Percentiles rank a stretch among this genome's conserved stretches.
These are phyloP conservation scores for Latrodectus hesperus DNA, from an alignment of 2,888 invertebrate genomes.

Conservation along the genomic window DNA sequence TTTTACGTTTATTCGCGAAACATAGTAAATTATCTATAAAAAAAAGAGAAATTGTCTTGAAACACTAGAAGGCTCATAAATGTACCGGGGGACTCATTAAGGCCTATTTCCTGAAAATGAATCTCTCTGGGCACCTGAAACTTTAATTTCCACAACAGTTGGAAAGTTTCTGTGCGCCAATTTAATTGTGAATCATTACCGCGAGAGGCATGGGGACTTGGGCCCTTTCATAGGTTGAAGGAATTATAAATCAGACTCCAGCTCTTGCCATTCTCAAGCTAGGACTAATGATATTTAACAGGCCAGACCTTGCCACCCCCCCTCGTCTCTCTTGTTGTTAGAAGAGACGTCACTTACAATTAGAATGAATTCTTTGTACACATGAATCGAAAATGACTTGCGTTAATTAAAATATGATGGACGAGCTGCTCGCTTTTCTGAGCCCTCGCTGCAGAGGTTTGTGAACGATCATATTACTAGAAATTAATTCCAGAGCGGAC, in stretches of 20 bases:
- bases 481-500: no score
- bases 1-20: no score
- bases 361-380: slow-evolving; percentile 50
- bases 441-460: not conserved
- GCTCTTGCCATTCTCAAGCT: slow-evolving; percentile 36
- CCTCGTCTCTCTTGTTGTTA: slow-evolving; percentile 7
- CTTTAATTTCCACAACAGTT: slow-evolving; percentile 50
- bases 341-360: slow-evolving; percentile 53
- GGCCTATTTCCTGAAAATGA: slow-evolving; percentile 47
- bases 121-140: slow-evolving; percentile 45
- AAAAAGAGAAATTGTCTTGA: no score
- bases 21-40: no score
- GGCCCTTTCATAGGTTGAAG: slow-evolving; percentile 38
- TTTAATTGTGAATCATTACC: slow-evolving; percentile 61
- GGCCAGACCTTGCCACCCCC: not conserved
- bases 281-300: slow-evolving; percentile 56
- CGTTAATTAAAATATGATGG: slow-evolving; percentile 61
- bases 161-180: slow-evolving; percentile 12
- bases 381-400: slow-evolving; percentile 22
- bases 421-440: slow-evolving; percentile 9
- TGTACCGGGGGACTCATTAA: slow-evolving; percentile 43
- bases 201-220: slow-evolving; percentile 20
- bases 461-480: no score
- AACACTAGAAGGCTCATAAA: not conserved
- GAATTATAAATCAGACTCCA: slow-evolving; percentile 56